Evolutionary conservation across 2,888 invertebrate genomes (phyloP), one percentile per base, ranked within the genome.

Genomic region (Charanyca ferruginea): DNA sequence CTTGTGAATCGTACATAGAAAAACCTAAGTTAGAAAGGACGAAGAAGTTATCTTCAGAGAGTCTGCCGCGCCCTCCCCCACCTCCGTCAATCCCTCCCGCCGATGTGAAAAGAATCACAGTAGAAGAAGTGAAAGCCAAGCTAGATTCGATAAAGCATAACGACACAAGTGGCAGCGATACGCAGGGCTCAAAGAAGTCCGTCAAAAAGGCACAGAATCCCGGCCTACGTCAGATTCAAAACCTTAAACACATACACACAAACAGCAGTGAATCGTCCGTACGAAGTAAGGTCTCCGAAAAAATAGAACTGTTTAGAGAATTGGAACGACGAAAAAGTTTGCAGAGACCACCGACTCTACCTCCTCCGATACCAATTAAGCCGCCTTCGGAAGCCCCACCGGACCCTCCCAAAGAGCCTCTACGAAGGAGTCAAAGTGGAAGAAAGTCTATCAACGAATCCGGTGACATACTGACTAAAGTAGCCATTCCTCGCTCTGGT

Each of bases 401-500:
- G 23, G 91, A 90, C 38, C 85, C 81, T 38, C 87, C 91, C 1
- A 93, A 93, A 71, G 93, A 94, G 66, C 93, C 95, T 42, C 81
- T 96, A 69, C 87, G 94, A 74, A 89, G 96, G 82, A 95, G 90
- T 77, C 95, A 95, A 77, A 96, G 95, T 75, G 92, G 93, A 38
- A 89, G 95, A 75, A 94, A 95, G 70, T 95, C 95, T 38, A 83
- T 94, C 28, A 95, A 90, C 63, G 97, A 97, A 73, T 96, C 97
- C 62, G 98, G 98, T 8, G 98, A 98, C 89, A 97, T 98, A 82
- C 92, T 98, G 83, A 98, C 98, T 0, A 97, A 98, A 90, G 98
- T 98, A 48, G 98, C 98, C 45, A 97, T 98, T 84, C 98, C 98
- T 16, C 96, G 98, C 82, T 97, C 98, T 57, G 97, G 98, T 52